Base-by-base conservation (phyloP, 2,888 invertebrate species). In the Stenoptilia bipunctidactyla region DNA sequence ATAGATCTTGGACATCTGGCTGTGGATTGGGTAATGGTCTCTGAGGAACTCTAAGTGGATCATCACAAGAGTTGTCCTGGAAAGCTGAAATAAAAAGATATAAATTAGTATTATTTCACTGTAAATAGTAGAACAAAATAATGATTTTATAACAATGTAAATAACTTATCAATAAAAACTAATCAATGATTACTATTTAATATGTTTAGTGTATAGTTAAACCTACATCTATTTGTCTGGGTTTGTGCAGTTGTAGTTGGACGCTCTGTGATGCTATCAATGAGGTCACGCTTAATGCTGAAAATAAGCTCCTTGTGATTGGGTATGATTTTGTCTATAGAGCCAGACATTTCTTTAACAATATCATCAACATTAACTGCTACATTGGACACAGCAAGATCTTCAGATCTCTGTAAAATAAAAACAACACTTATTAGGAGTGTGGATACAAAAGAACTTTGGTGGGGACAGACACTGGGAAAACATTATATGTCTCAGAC, bases 271-370 rank as follows among this genome's bases (percentile, higher is more conserved):
- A 90, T 83, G 36, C 88, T 87, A n/a, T 89, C 88, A 38, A 92
- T 77, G 1, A 93, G 71, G 47, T 92, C 89, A 39, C 85, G 85
- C 53, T 87, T 87, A 36, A 91, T 73, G 39, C 83, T 85, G 42
- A 87, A 85, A 47, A 90, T 82, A 2, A 92, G 64, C 15, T 86
- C 84, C 41, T 86, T 85, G 53, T 89, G 80, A n/a, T 72, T 83
- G 2, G 92, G 92, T 38, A 93, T 80, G 63, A 91, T 65, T 38
- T 84, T 80, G 30, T 85, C 85, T 45, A 93, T 75, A 1, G 80
- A 52, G 1, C 92, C 93, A 41, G 64, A 74, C 1, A 83, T 50
- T 10, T 68, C 67, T 41, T 74, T 82, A 0, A 91, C 88, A 12
- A 85, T 72, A 10, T 83, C 76, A 12, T 88, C 86, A 15, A 88